phyloP scores from a whole-genome alignment of 2,113 vertebrate genomes.

The Vombatus ursinus region DNA sequence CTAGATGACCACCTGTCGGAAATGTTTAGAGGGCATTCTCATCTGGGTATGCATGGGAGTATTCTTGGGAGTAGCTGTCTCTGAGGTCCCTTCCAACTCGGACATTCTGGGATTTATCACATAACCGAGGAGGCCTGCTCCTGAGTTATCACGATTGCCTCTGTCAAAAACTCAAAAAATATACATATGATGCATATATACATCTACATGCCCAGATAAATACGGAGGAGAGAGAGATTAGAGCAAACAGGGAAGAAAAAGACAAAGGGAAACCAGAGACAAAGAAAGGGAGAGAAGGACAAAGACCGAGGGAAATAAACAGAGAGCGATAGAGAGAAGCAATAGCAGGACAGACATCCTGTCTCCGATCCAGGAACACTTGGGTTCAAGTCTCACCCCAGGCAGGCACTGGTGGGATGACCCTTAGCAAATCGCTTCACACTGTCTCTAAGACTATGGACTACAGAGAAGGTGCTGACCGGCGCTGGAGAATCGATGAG shows the following conservation, averaged over 20 bases:
- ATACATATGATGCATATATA: neutral
- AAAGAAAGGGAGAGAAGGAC: neutral
- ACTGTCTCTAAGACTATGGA: neutral
- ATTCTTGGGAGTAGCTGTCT: neutral
- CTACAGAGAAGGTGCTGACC: neutral
- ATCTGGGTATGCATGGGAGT: neutral
- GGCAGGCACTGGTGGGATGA: no score
- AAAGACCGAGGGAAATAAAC: neutral
- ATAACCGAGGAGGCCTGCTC: neutral
- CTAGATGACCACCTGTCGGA: neutral
- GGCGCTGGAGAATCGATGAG: neutral
- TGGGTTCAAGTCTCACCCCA: neutral
- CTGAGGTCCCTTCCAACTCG: neutral
- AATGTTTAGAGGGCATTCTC: neutral
- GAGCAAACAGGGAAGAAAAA: neutral
- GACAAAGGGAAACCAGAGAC: neutral
- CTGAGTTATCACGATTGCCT: neutral
- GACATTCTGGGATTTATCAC: neutral
- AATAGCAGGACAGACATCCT: neutral
- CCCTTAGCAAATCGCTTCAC: neutral
- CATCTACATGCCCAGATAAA: neutral
- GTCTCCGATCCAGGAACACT: neutral
- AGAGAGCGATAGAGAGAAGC: neutral
- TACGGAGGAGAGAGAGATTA: neutral
- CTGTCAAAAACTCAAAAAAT: rapidly evolving